Percentiles rank a stretch among this genome's conserved stretches.
Conservation (phyloP, 1,140 invertebrate species). For the Ptiloglossa arizonensis region DNA sequence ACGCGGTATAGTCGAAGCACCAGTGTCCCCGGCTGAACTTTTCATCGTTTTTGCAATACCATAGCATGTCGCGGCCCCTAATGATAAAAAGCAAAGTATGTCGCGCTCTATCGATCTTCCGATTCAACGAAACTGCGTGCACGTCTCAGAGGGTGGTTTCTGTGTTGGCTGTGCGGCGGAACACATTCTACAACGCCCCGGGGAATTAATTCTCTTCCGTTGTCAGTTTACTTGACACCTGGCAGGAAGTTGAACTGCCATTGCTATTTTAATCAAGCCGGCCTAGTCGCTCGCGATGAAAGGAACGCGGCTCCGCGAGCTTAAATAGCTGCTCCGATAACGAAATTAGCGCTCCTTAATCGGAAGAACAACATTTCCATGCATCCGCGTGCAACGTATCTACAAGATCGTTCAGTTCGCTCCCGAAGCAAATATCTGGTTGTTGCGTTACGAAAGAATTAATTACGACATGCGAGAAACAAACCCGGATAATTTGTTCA, state of each 20-base stretch:
- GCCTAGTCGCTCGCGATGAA: neutral
- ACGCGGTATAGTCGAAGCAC: neutral
- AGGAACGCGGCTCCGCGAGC: neutral
- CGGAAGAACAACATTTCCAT: neutral
- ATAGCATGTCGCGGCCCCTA: conserved; percentile 20
- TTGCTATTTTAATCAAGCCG: conserved; percentile 1
- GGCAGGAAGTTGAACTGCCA: conserved; percentile 6
- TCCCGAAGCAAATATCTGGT: no score
- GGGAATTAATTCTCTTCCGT: conserved; percentile 37
- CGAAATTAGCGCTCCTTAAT: neutral
- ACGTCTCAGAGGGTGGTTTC: conserved; percentile 14
- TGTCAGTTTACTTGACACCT: conserved; percentile 17
- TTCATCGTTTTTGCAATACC: conserved; percentile 6
- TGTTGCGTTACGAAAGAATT: no score
- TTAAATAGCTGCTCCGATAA: neutral
- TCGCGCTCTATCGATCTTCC: conserved; percentile 48
- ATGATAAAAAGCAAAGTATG: conserved; percentile 44
- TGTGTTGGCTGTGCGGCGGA: neutral
- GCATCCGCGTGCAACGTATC: neutral
- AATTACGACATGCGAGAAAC: no score
- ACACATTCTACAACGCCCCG: conserved; percentile 5
- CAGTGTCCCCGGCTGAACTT: conserved; percentile 11
- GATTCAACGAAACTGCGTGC: conserved; percentile 53
- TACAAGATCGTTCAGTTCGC: no score
- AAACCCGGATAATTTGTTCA: no score